Evolutionary conservation across 2,797 vertebrate species (phyloP).

Genomic region (Dicrostonyx torquatus): DNA sequence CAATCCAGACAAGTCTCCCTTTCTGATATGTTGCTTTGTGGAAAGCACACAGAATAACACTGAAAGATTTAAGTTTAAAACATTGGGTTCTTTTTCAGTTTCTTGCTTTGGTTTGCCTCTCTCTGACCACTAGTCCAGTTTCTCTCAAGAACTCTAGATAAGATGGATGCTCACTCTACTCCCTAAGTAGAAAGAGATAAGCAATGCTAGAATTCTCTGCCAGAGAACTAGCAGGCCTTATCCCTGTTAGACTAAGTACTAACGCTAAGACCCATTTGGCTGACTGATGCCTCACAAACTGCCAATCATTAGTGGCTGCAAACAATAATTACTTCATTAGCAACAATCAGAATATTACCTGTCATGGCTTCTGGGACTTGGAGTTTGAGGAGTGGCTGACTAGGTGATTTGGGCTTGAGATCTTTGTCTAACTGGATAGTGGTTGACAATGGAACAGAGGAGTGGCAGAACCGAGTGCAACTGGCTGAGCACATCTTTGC

Average conservation of each 20-base stretch:
- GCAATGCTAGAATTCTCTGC: neutral
- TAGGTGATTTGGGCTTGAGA: neutral
- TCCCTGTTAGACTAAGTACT: neutral
- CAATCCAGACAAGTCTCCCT: neutral
- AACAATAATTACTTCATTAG: neutral
- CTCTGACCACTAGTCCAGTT: neutral
- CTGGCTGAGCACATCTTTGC: neutral
- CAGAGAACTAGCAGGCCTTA: neutral
- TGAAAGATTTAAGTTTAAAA: neutral
- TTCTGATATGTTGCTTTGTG: neutral
- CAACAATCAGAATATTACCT: neutral
- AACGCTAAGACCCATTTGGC: neutral
- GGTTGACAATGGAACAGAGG: neutral
- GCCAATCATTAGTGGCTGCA: neutral
- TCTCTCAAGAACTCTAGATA: neutral
- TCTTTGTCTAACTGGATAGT: neutral
- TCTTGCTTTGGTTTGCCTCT: neutral
- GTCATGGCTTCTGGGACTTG: neutral
- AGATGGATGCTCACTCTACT: neutral
- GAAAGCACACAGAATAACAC: neutral
- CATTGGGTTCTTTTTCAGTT: neutral
- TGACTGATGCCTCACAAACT: neutral
- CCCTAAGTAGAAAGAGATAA: neutral
- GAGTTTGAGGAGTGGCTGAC: neutral
- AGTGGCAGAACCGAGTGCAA: neutral